A percentile compares a stretch with the other conserved stretches of the same genome.
phyloP scores from a whole-genome alignment of 2,888 invertebrate genomes.

The Barypeithes pellucidus region DNA sequence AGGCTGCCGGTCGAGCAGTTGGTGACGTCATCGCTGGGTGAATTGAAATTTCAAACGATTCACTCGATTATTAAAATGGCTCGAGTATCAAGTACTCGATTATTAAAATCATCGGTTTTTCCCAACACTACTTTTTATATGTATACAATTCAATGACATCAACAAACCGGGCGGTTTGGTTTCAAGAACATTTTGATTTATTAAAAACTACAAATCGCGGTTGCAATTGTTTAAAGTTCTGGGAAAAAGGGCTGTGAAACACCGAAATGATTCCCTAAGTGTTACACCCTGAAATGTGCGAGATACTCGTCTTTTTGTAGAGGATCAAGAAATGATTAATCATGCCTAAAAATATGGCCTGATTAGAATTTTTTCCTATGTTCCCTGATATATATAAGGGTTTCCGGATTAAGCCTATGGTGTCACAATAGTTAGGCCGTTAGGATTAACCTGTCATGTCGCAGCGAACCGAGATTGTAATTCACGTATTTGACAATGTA shows the following conservation, averaged over 20 bases:
- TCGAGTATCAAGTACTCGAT: no score
- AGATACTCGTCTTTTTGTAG: no score
- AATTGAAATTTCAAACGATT: no score
- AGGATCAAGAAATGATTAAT: background rate
- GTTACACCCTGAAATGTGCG: no score
- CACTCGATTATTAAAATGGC: no score
- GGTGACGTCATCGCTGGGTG: no score
- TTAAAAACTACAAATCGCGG: background rate
- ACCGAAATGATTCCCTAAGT: no score
- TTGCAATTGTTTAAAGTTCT: no score
- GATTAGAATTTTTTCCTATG: background rate
- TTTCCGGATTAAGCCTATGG: background rate
- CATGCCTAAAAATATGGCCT: background rate
- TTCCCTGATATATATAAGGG: background rate
- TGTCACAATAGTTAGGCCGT: background rate
- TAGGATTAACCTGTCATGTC: slow-evolving; percentile 2
- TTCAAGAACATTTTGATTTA: background rate
- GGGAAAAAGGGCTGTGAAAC: no score
- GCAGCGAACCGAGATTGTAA: slow-evolving; percentile 2
- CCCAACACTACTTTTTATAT: no score
- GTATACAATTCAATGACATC: background rate
- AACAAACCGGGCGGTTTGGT: background rate
- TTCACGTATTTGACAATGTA: background rate
- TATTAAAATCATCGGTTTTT: no score
- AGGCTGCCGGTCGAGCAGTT: no score